A percentile compares a stretch with the other conserved stretches of the same genome.
phyloP scores from a whole-genome alignment of 2,113 vertebrate species.

The Corythaeola cristata region DNA sequence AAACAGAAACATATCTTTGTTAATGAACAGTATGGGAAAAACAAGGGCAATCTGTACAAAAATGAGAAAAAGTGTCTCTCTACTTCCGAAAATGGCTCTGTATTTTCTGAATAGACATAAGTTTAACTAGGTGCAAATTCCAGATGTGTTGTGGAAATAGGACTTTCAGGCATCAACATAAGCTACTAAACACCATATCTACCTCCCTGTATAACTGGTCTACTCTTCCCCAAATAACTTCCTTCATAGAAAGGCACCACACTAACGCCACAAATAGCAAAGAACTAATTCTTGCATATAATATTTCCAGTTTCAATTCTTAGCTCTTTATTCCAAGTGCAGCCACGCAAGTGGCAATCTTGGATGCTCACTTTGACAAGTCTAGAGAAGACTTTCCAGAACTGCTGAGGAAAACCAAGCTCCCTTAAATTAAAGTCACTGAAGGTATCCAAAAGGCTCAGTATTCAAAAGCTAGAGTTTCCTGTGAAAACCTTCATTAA shows the following conservation, averaged over 20 bases:
- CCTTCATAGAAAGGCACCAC: not conserved
- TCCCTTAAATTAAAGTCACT: not conserved
- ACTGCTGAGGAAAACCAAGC: not conserved
- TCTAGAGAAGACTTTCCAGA: not conserved
- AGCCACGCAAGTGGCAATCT: not conserved
- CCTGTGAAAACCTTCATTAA: not conserved
- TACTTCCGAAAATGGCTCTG: not conserved
- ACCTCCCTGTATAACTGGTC: not conserved
- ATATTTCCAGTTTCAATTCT: not conserved
- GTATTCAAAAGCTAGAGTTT: not conserved
- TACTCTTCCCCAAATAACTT: not conserved
- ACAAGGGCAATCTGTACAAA: not conserved
- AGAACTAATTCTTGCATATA: not conserved
- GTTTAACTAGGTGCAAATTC: not conserved
- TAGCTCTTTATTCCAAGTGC: not conserved
- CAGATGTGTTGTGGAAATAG: not conserved
- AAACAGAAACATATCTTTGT: constrained; percentile 12
- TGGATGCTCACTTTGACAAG: not conserved
- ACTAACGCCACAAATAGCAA: not conserved
- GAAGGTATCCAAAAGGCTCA: not conserved
- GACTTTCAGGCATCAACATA: not conserved
- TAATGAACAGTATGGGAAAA: not conserved
- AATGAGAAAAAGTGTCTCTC: not conserved
- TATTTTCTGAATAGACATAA: not conserved
- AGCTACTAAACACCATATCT: not conserved